phyloP scores from a whole-genome alignment of 1,140 invertebrate species.

The Leptonema lineaticorne region DNA sequence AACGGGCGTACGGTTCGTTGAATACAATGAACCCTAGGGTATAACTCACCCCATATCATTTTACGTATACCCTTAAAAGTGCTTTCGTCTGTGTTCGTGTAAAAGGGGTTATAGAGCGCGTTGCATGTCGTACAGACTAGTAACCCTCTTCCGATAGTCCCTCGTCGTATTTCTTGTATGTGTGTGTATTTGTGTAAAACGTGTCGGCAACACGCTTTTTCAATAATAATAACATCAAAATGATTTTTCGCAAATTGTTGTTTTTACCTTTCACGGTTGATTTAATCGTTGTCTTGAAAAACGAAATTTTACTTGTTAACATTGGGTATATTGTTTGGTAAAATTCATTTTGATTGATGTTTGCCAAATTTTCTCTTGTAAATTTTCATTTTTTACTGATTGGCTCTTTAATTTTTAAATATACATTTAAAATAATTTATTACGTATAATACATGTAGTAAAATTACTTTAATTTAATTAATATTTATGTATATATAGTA shows the following conservation, averaged over 20 bases:
- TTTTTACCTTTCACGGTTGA: not conserved
- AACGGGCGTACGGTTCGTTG: not conserved
- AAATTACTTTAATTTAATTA: no score
- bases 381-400: no score
- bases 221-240: slow-evolving; percentile 21
- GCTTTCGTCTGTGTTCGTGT: no score
- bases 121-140: no score
- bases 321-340: no score
- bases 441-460: no score
- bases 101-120: no score
- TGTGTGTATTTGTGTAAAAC: not conserved
- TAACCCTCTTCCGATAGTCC: not conserved
- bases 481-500: not conserved
- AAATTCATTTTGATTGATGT: no score
- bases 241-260: slow-evolving; percentile 1
- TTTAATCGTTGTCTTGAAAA: not conserved
- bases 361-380: no score
- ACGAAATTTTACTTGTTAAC: no score
- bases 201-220: slow-evolving; percentile 4
- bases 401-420: no score
- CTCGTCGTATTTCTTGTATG: not conserved
- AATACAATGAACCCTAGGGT: not conserved
- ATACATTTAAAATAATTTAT: no score
- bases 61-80: not conserved
- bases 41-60: not conserved